Conservation (phyloP, 2,113 vertebrate species). For the Seriola aureovittata region DNA sequence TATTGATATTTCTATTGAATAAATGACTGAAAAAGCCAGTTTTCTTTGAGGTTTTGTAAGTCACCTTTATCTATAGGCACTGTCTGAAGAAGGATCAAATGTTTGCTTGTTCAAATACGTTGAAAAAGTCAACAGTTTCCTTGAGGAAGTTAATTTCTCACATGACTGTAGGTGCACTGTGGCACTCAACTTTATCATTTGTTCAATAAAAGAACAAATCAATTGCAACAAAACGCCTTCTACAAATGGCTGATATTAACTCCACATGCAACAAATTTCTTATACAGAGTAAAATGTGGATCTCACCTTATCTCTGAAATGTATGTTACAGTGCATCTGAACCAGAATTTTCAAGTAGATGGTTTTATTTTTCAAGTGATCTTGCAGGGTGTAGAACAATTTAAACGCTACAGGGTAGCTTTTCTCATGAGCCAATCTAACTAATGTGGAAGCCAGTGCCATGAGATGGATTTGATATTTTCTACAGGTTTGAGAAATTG, state of each 20-base stretch:
- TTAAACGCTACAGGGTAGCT: not conserved
- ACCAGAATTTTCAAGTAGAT: not conserved
- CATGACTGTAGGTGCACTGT: not conserved
- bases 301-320: not conserved
- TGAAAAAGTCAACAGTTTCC: not conserved
- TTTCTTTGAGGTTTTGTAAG: not conserved
- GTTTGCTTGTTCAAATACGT: not conserved
- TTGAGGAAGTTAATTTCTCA: not conserved
- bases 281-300: not conserved
- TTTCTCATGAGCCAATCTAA: not conserved
- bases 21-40: not conserved
- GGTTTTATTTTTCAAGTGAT: not conserved
- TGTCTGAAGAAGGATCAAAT: not conserved
- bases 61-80: not conserved
- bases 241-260: not conserved
- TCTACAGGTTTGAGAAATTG: slow-evolving; percentile 1
- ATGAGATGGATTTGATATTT: slow-evolving; percentile 14
- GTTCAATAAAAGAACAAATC: not conserved
- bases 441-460: not conserved
- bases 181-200: not conserved
- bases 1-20: not conserved
- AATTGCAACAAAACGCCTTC: not conserved
- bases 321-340: not conserved
- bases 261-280: not conserved
- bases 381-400: not conserved